These are phyloP conservation scores for Cloeon dipterum DNA, from an alignment of 2,888 invertebrate species.

Conservation along the genomic window DNA sequence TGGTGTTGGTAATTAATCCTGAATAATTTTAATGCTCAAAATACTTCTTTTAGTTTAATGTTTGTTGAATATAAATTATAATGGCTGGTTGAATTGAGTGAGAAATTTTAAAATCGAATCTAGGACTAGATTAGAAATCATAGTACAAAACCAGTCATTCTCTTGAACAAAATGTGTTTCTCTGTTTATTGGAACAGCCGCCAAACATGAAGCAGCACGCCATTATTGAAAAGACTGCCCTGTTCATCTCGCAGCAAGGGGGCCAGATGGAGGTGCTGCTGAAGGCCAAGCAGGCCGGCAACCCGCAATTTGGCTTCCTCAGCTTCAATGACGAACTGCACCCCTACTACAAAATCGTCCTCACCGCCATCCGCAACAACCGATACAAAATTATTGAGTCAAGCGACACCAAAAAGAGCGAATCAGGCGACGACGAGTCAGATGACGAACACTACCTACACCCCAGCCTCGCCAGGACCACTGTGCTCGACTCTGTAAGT, in stretches of 20 bases:
- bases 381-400: conserved; percentile 25
- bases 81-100: too few relatives aligned
- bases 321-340: conserved; percentile 65
- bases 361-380: conserved; percentile 41
- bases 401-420: conserved; percentile 12
- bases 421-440: conserved; percentile 26
- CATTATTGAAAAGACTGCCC: conserved; percentile 85
- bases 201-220: conserved; percentile 69
- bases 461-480: conserved; percentile 43
- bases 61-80: too few relatives aligned
- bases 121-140: too few relatives aligned
- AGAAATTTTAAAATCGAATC: too few relatives aligned
- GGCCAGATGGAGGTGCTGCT: conserved; percentile 96
- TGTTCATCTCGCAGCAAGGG: conserved; percentile 73
- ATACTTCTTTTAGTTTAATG: too few relatives aligned
- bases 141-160: too few relatives aligned
- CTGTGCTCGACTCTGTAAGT: conserved; percentile 40
- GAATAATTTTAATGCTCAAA: too few relatives aligned
- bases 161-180: too few relatives aligned
- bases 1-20: conserved; percentile 47
- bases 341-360: conserved; percentile 66
- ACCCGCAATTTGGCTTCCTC: conserved; percentile 82
- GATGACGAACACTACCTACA: conserved; percentile 50
- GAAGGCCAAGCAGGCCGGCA: conserved; percentile 88
- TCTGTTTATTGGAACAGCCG: too few relatives aligned